phyloP scores from a whole-genome alignment of 23 tunicate genomes.

The Styela clava region DNA sequence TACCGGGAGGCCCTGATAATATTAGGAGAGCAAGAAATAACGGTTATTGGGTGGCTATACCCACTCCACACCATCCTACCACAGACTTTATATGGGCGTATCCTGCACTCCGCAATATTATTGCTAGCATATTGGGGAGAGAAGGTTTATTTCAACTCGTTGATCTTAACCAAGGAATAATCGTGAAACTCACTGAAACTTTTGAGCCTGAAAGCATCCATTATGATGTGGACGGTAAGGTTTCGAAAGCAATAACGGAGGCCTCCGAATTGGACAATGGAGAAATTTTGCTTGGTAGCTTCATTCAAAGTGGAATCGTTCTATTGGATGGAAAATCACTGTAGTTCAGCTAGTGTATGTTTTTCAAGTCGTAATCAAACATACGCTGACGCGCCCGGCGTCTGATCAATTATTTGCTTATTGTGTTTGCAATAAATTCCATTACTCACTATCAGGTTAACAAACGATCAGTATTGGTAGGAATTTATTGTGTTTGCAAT shows the following conservation, averaged over 20 bases:
- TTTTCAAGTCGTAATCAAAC: too few relatives aligned
- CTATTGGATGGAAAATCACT: not conserved
- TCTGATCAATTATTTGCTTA: too few relatives aligned
- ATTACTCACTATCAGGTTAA: too few relatives aligned
- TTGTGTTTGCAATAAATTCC: too few relatives aligned
- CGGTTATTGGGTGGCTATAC: constrained; percentile 31
- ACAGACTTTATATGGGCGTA: not conserved
- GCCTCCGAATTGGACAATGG: constrained; percentile 1
- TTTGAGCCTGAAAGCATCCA: not conserved
- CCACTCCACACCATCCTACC: not conserved
- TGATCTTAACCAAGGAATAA: not conserved
- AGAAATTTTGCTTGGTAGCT: constrained; percentile 5
- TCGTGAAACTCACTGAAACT: constrained; percentile 1
- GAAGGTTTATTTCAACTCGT: not conserved
- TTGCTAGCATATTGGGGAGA: not conserved
- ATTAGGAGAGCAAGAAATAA: not conserved
- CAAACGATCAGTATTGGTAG: too few relatives aligned
- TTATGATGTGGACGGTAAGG: not conserved
- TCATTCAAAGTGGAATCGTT: not conserved
- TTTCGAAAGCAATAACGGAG: not conserved
- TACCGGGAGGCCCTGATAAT: constrained; percentile 14
- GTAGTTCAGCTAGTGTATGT: too few relatives aligned
- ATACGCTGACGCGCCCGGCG: too few relatives aligned
- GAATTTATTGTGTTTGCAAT: too few relatives aligned
- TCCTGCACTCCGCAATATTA: not conserved